These are phyloP conservation scores for Seira ritae DNA, from an alignment of 2,888 invertebrate genomes.

Conservation along the genomic window DNA sequence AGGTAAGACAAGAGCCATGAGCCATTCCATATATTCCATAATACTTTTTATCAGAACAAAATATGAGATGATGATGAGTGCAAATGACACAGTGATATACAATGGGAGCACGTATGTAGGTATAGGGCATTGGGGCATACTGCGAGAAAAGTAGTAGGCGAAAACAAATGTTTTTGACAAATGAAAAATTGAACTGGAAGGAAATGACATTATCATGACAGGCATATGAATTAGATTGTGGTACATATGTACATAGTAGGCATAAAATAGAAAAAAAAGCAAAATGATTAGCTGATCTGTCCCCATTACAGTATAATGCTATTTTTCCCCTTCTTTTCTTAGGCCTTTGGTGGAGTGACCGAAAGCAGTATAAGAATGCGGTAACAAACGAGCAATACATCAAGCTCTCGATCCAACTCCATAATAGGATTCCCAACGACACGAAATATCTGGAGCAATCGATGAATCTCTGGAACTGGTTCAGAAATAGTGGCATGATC, in stretches of 20 bases:
- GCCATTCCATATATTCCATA: too few relatives aligned
- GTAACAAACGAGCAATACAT: conserved; percentile 51
- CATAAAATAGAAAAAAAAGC: not conserved
- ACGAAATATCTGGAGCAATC: conserved; percentile 56
- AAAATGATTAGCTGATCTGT: not conserved
- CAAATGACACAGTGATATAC: too few relatives aligned
- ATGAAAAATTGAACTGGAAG: not conserved
- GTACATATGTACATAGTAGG: too few relatives aligned
- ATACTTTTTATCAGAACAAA: too few relatives aligned
- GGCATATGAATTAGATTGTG: not conserved
- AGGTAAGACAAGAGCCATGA: conserved; percentile 29
- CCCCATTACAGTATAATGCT: too few relatives aligned
- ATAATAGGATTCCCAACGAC: conserved; percentile 38
- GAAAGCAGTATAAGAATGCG: conserved; percentile 46
- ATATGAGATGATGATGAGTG: too few relatives aligned
- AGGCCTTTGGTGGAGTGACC: conserved; percentile 39
- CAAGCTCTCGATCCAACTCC: conserved; percentile 37
- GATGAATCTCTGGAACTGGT: conserved; percentile 63
- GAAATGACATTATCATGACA: not conserved
- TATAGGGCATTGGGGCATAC: too few relatives aligned
- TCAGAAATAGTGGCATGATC: conserved; percentile 60
- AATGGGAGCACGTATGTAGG: too few relatives aligned
- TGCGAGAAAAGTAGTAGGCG: too few relatives aligned
- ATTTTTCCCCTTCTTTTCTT: not conserved
- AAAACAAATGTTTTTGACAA: not conserved